These are phyloP conservation scores for Polypterus bichir DNA, from an alignment of 2,113 vertebrate genomes.

Conservation along the genomic window DNA sequence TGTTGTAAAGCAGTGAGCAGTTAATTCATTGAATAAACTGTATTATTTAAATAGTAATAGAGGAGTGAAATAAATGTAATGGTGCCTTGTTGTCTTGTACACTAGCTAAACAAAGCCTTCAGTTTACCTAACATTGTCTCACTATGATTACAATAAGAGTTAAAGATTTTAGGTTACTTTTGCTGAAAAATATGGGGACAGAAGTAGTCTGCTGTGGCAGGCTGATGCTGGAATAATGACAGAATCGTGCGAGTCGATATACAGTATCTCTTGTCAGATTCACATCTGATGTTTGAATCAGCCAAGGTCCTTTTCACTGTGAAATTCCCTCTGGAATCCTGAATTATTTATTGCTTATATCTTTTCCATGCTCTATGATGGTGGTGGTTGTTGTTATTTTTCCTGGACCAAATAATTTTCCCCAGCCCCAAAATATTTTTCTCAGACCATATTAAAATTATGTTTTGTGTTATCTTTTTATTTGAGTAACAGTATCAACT, in stretches of 20 bases:
- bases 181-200: constrained; percentile 50
- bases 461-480: constrained; percentile 56
- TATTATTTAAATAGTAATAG: no score
- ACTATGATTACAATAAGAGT: constrained; percentile 22
- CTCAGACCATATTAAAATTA: constrained; percentile 56
- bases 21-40: no score
- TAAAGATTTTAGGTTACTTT: constrained; percentile 46
- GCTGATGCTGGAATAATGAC: constrained; percentile 63
- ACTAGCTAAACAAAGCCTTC: background rate
- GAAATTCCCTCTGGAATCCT: constrained; percentile 63
- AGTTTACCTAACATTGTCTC: constrained; percentile 3
- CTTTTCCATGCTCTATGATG: constrained; percentile 36
- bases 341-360: constrained; percentile 81
- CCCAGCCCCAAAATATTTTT: constrained; percentile 1
- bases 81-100: no score
- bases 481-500: constrained; percentile 68
- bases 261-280: constrained; percentile 55
- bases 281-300: constrained; percentile 71
- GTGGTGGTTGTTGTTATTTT: constrained; percentile 43
- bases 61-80: no score
- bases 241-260: constrained; percentile 71
- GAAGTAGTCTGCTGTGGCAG: constrained; percentile 50
- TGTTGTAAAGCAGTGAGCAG: no score
- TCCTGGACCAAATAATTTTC: background rate
- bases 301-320: constrained; percentile 52